Percentiles rank a stretch among this genome's conserved stretches.
phyloP scores from a whole-genome alignment of 2,797 vertebrate species.

The Pelobates cultripes region DNA sequence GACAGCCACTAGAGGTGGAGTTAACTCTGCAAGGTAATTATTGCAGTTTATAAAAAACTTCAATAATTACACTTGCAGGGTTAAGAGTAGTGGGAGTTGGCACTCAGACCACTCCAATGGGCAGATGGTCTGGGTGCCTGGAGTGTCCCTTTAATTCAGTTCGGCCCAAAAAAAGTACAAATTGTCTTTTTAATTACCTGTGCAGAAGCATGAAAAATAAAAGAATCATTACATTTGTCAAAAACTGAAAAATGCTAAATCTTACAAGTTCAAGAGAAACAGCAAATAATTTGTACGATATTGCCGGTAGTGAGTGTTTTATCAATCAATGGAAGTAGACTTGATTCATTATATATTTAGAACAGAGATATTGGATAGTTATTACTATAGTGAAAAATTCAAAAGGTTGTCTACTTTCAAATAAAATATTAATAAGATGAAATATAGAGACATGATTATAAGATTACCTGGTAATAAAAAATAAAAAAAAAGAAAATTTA shows the following conservation, averaged over 20 bases:
- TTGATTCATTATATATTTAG: conserved; percentile 38
- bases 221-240: no score
- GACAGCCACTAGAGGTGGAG: no score
- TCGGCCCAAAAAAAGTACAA: no score
- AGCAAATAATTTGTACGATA: not conserved
- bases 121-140: no score
- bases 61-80: no score
- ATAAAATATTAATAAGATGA: conserved; percentile 52
- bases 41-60: no score
- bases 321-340: conserved; percentile 22
- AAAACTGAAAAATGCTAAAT: not conserved
- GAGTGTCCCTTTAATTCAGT: no score
- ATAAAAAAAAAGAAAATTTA: conserved; percentile 50
- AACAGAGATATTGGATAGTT: conserved; percentile 13
- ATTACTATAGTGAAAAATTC: conserved; percentile 34
- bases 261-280: not conserved
- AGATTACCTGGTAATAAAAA: conserved; percentile 52
- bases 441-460: conserved; percentile 41
- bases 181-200: no score
- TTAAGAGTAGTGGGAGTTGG: no score
- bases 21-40: no score
- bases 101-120: no score
- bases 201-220: no score
- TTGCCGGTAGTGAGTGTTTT: conserved; percentile 4
- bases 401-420: conserved; percentile 28